These are phyloP conservation scores for Apeltes quadracus DNA, from an alignment of 2,113 vertebrate genomes.

Conservation along the genomic window DNA sequence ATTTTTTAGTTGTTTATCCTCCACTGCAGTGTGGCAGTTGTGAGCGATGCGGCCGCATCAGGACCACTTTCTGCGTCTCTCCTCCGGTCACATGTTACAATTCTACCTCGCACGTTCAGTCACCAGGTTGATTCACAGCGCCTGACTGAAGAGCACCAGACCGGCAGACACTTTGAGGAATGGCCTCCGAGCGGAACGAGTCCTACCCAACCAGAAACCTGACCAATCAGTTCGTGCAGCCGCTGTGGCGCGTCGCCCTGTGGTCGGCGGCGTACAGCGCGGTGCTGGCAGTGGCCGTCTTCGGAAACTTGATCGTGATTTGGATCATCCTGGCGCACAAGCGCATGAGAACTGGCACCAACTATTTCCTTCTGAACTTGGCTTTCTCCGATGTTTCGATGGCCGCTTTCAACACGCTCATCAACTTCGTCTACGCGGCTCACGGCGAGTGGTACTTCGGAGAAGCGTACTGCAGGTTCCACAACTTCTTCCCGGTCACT, in stretches of 20 bases:
- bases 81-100: conserved; percentile 21
- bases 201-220: conserved; percentile 75
- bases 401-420: conserved; percentile 94
- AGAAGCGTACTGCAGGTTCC: conserved; percentile 92
- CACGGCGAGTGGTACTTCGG: conserved; percentile 97
- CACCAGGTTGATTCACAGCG: conserved; percentile 12
- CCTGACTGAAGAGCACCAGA: not conserved
- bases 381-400: conserved; percentile 93
- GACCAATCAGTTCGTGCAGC: conserved; percentile 92
- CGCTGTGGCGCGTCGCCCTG: conserved; percentile 91
- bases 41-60: conserved; percentile 24
- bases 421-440: conserved; percentile 93
- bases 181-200: conserved; percentile 65
- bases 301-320: conserved; percentile 92
- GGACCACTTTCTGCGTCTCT: conserved; percentile 12
- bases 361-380: conserved; percentile 93
- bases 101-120: not conserved
- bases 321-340: conserved; percentile 97
- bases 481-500: conserved; percentile 97
- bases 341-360: conserved; percentile 95
- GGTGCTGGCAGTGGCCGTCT: conserved; percentile 89
- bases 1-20: not conserved
- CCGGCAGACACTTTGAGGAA: conserved; percentile 40
- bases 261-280: conserved; percentile 92
- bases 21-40: not conserved